A percentile compares a stretch with the other conserved stretches of the same genome.
phyloP scores from a whole-genome alignment of 2,888 invertebrate genomes.

The Teleogryllus oceanicus region DNA sequence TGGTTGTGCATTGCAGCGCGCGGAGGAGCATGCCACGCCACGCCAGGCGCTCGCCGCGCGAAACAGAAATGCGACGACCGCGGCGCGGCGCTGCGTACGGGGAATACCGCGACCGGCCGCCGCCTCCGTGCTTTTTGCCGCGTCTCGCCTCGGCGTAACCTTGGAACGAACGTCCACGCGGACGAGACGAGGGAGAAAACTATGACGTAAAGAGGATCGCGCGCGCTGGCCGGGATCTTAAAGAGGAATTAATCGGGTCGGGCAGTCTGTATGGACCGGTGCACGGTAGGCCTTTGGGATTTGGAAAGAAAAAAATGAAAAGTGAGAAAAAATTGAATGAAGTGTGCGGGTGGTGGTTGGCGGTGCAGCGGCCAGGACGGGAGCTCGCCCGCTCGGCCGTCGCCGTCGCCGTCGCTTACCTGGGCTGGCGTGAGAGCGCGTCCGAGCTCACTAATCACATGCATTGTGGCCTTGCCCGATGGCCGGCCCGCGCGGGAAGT shows the following conservation, averaged over 20 bases:
- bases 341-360: not conserved
- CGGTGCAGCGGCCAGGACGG: not conserved
- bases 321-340: not conserved
- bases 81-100: too few species aligned
- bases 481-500: conserved; percentile 31
- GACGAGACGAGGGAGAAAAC: conserved; percentile 18
- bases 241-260: conserved; percentile 35
- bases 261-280: conserved; percentile 4
- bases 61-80: too few species aligned
- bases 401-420: not conserved
- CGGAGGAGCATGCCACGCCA: too few species aligned
- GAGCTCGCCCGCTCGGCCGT: not conserved
- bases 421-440: conserved; percentile 11
- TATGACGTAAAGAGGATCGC: conserved; percentile 18
- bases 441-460: conserved; percentile 25
- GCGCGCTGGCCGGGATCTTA: conserved; percentile 28
- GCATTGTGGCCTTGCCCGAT: conserved; percentile 29
- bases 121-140: not conserved
- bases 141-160: conserved; percentile 4
- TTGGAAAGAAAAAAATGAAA: too few species aligned
- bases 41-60: too few species aligned
- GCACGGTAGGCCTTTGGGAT: not conserved
- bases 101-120: too few species aligned
- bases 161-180: not conserved
- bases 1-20: too few species aligned